A percentile compares a stretch with the other conserved stretches of the same genome.
Conservation (phyloP, 2,888 invertebrate genomes). For the Thymelicus acteon region DNA sequence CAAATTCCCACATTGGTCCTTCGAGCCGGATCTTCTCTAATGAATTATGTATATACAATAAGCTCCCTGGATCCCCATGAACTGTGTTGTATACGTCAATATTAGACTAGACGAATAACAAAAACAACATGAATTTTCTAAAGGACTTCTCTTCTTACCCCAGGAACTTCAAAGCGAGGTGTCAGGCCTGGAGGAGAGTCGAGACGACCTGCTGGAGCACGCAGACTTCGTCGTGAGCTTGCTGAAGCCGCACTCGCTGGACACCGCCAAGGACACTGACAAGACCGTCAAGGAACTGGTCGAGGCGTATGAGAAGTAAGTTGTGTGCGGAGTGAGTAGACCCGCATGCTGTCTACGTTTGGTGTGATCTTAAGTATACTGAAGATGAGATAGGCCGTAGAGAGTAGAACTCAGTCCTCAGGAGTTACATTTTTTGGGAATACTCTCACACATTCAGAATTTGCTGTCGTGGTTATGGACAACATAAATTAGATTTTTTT, state of each 20-base stretch:
- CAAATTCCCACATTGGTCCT: not conserved
- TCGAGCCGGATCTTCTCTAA: not conserved
- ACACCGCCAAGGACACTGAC: conserved; percentile 88
- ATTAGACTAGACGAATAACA: too few relatives aligned
- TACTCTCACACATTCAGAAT: too few relatives aligned
- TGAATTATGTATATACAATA: too few relatives aligned
- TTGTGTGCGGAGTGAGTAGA: conserved; percentile 36
- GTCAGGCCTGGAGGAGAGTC: conserved; percentile 87
- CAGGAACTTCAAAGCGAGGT: conserved; percentile 91
- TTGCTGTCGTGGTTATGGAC: too few relatives aligned
- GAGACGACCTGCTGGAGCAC: conserved; percentile 88
- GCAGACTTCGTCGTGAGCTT: conserved; percentile 89
- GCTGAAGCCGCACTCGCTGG: conserved; percentile 87
- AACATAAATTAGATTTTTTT: too few relatives aligned
- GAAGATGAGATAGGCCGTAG: too few relatives aligned
- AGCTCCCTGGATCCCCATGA: too few relatives aligned
- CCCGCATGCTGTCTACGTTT: conserved; percentile 6
- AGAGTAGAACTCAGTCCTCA: too few relatives aligned
- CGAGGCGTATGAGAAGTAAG: conserved; percentile 87
- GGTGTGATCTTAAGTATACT: not conserved
- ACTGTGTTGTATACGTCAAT: too few relatives aligned
- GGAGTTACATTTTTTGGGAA: too few relatives aligned
- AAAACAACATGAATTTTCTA: too few relatives aligned
- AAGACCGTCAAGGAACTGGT: conserved; percentile 88
- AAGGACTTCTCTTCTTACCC: not conserved